Percentiles rank a stretch among this genome's conserved stretches.
These are phyloP conservation scores for Horisme vitalbata DNA, from an alignment of 2,888 invertebrate species.

Conservation along the genomic window DNA sequence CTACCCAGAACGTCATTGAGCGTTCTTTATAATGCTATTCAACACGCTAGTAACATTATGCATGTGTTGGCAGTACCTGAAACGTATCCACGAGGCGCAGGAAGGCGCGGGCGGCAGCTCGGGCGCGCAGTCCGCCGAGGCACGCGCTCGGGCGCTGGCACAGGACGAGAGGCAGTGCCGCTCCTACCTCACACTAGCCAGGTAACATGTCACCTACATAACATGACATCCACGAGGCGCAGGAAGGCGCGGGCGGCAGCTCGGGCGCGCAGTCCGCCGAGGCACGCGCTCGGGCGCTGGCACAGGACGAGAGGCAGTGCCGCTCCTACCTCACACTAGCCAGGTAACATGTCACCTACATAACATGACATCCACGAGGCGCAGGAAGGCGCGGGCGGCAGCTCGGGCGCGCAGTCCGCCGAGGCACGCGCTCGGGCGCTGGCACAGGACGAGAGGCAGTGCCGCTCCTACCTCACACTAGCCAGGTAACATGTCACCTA, in stretches of 20 bases:
- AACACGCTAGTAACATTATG: background rate
- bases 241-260: constrained; percentile 47
- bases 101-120: constrained; percentile 92
- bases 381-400: constrained; percentile 92
- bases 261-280: no score
- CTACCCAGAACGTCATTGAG: no score
- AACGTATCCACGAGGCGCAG: constrained; percentile 94
- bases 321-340: no score
- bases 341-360: no score
- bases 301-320: no score
- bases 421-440: constrained; percentile 90
- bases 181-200: constrained; percentile 94
- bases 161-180: constrained; percentile 94
- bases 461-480: constrained; percentile 94
- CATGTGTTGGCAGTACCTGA: constrained; percentile 86
- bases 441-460: constrained; percentile 92
- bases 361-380: constrained; percentile 93
- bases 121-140: constrained; percentile 84
- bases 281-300: no score
- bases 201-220: constrained; percentile 47
- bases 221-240: constrained; percentile 58
- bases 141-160: constrained; percentile 88
- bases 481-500: background rate
- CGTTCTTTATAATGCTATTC: no score
- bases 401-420: constrained; percentile 80